Evolutionary conservation across 2,888 invertebrate species (phyloP).

Genomic region (Hirtodrosophila cameraria): DNA sequence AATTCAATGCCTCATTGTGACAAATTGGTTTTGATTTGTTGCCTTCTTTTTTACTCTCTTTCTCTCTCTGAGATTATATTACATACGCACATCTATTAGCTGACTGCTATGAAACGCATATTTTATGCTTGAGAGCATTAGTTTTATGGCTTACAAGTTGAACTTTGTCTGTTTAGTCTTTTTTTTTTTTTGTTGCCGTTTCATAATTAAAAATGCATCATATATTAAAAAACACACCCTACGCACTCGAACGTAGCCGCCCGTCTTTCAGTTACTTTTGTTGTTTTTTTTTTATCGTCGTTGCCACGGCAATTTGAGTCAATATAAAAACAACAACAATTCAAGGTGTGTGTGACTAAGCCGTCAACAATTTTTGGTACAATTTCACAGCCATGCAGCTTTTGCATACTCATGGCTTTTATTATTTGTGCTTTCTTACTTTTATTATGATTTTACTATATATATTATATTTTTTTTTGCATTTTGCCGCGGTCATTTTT

Average conservation of each 20-base stretch:
- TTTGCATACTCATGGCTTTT: slow-evolving; percentile 67
- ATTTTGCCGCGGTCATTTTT: slow-evolving; percentile 68
- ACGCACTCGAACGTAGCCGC: slow-evolving; percentile 56
- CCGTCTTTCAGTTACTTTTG: slow-evolving; percentile 36
- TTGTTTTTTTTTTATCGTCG: slow-evolving; percentile 37
- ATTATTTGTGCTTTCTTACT: slow-evolving; percentile 37
- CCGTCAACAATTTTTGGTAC: slow-evolving; percentile 58
- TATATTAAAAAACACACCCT: slow-evolving; percentile 62
- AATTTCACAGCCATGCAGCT: slow-evolving; percentile 52
- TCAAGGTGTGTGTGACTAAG: slow-evolving; percentile 81
- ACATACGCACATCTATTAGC: slow-evolving; percentile 28
- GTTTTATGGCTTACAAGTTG: slow-evolving; percentile 46
- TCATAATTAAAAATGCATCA: slow-evolving; percentile 77
- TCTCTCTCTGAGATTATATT: slow-evolving; percentile 55
- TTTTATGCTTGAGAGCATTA: slow-evolving; percentile 70
- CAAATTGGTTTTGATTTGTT: slow-evolving; percentile 75
- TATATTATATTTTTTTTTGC: slow-evolving; percentile 30
- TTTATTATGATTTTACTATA: slow-evolving; percentile 14
- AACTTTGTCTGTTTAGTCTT: slow-evolving; percentile 40
- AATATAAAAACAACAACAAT: slow-evolving; percentile 37
- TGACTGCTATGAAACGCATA: slow-evolving; percentile 46
- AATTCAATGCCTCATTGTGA: slow-evolving; percentile 70
- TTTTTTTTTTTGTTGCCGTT: slow-evolving; percentile 57
- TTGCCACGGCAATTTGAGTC: slow-evolving; percentile 68
- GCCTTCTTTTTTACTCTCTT: slow-evolving; percentile 14